phyloP scores from a whole-genome alignment of 2,888 invertebrate species.

The Arge pagana region DNA sequence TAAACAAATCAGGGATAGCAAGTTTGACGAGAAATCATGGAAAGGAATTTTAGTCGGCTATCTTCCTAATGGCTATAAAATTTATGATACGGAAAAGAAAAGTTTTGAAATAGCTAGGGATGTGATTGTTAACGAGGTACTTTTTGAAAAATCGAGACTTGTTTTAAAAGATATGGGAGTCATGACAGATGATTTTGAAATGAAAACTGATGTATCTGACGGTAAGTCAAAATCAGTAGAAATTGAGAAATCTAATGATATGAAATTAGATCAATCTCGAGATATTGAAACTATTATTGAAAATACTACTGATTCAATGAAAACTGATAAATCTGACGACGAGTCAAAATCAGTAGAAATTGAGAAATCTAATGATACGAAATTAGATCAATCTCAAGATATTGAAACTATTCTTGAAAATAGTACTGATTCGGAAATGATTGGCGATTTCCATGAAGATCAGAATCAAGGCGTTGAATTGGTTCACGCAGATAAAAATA shows the following conservation, averaged over 20 bases:
- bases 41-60: constrained; percentile 26
- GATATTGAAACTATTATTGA: too few relatives aligned
- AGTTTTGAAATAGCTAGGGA: constrained; percentile 19
- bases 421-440: too few relatives aligned
- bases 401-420: too few relatives aligned
- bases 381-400: constrained; percentile 5
- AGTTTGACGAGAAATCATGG: constrained; percentile 24
- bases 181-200: too few relatives aligned
- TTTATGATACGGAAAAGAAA: constrained; percentile 9
- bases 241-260: too few relatives aligned
- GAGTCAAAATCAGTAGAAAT: neutral
- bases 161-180: too few relatives aligned
- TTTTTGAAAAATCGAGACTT: constrained; percentile 12
- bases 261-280: too few relatives aligned
- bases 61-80: constrained; percentile 26
- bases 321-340: neutral
- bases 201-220: too few relatives aligned
- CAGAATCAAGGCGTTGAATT: neutral
- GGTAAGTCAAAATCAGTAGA: too few relatives aligned
- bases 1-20: constrained; percentile 15
- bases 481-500: neutral
- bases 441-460: neutral
- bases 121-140: constrained; percentile 21
- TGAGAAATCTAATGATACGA: constrained; percentile 9
- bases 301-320: too few relatives aligned